These are phyloP conservation scores for Pleuronectes platessa DNA, from an alignment of 2,113 vertebrate species.

Conservation along the genomic window DNA sequence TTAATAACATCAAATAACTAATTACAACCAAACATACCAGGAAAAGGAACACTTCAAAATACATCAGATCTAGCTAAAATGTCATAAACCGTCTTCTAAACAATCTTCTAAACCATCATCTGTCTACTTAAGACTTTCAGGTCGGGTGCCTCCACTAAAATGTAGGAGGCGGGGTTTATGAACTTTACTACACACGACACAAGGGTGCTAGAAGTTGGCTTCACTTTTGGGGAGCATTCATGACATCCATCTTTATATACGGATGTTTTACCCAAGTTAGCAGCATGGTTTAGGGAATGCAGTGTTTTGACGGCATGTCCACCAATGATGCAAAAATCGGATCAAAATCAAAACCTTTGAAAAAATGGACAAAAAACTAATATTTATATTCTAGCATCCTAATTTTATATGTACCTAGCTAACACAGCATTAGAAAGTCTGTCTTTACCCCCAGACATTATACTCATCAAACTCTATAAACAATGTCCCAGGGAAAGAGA, in stretches of 20 bases:
- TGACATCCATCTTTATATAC: not conserved
- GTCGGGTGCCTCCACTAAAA: no score
- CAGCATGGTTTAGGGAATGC: no score
- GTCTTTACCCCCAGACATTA: conserved; percentile 39
- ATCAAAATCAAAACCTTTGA: not conserved
- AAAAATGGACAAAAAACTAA: not conserved
- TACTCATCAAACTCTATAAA: conserved; percentile 55
- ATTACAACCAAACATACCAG: no score
- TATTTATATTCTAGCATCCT: not conserved
- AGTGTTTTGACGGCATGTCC: no score
- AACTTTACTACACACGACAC: no score
- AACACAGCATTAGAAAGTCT: conserved; percentile 9
- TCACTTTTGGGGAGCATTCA: not conserved
- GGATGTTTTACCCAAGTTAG: not conserved
- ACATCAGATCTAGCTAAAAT: no score
- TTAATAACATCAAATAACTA: no score
- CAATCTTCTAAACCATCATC: no score
- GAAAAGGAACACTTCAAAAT: no score
- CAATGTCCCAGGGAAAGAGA: conserved; percentile 57
- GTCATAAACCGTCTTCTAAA: no score
- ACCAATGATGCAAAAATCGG: not conserved
- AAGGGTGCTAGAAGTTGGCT: not conserved
- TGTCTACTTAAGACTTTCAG: no score
- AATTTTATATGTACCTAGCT: conserved; percentile 18
- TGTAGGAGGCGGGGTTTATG: not conserved